A percentile compares a stretch with the other conserved stretches of the same genome.
Evolutionary conservation across 2,113 vertebrate genomes (phyloP).

Genomic region (Chascanopsetta lugubris): DNA sequence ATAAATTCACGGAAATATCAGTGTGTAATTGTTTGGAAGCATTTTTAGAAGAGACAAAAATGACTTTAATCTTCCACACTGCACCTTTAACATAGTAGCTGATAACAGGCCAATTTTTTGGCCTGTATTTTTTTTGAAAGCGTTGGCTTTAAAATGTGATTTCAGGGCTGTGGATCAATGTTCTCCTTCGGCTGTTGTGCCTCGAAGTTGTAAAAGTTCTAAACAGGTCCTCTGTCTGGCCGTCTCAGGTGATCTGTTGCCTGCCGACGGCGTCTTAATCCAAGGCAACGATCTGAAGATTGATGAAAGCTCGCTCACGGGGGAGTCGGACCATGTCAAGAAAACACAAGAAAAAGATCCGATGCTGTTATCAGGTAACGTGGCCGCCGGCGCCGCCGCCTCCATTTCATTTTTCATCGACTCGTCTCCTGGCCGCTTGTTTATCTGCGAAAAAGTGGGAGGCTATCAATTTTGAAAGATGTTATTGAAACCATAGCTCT

Average conservation of each 20-base stretch:
- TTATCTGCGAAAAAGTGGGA: too few species aligned
- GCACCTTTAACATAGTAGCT: too few species aligned
- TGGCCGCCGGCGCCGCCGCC: too few species aligned
- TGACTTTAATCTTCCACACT: too few species aligned
- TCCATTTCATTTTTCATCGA: not conserved
- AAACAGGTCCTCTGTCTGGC: not conserved
- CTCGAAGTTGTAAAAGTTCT: conserved; percentile 1
- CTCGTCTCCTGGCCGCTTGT: not conserved
- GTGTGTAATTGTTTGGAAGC: too few species aligned
- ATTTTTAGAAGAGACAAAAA: too few species aligned
- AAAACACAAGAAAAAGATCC: conserved; percentile 93
- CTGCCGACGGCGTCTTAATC: conserved; percentile 94
- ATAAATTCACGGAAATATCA: too few species aligned
- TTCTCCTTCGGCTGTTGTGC: not conserved
- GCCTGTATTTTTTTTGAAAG: too few species aligned
- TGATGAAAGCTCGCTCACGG: conserved; percentile 97
- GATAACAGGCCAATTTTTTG: too few species aligned
- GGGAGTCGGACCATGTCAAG: conserved; percentile 98
- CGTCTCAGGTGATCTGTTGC: conserved; percentile 93
- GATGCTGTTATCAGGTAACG: conserved; percentile 93
- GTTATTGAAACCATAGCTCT: not conserved
- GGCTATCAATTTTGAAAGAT: not conserved
- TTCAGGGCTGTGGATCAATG: too few species aligned
- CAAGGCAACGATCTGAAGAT: conserved; percentile 98
- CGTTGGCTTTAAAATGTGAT: too few species aligned